Percentiles rank a stretch among this genome's conserved stretches.
Evolutionary conservation across 2,888 invertebrate genomes (phyloP).

Genomic region (Eupelmus urozonus): DNA sequence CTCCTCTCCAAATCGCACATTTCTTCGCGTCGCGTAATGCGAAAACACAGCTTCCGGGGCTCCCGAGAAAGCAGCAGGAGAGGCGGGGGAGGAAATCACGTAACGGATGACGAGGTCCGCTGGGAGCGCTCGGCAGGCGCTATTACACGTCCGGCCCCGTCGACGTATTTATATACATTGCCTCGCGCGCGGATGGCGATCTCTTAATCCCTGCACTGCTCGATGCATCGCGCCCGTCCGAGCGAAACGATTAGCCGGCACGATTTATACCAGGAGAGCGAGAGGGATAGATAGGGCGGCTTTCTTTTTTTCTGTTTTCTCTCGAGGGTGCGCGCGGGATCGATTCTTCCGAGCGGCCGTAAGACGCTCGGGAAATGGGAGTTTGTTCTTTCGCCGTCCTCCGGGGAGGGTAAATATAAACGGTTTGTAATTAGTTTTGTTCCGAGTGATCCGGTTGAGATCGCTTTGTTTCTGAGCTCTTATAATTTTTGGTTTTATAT

Average conservation of each 20-base stretch:
- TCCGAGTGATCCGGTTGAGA: too few species aligned
- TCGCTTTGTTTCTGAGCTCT: too few species aligned
- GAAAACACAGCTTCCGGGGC: slow-evolving; percentile 61
- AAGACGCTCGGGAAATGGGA: not conserved
- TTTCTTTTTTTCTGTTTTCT: not conserved
- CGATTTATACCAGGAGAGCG: slow-evolving; percentile 27
- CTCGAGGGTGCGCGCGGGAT: not conserved
- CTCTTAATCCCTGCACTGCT: slow-evolving; percentile 52
- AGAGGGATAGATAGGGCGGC: too few species aligned
- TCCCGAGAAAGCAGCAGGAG: not conserved
- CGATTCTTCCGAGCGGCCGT: not conserved
- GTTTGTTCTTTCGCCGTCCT: not conserved
- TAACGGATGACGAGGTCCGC: slow-evolving; percentile 54
- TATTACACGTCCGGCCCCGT: slow-evolving; percentile 20
- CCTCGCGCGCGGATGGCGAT: too few species aligned
- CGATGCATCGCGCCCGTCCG: slow-evolving; percentile 46
- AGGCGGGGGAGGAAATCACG: slow-evolving; percentile 48
- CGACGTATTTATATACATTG: slow-evolving; percentile 40
- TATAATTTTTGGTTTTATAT: too few species aligned
- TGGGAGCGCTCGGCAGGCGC: slow-evolving; percentile 27
- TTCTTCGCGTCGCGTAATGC: slow-evolving; percentile 57
- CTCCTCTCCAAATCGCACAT: not conserved
- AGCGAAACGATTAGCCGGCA: slow-evolving; percentile 10
- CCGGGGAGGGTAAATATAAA: slow-evolving; percentile 6
- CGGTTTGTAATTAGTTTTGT: slow-evolving; percentile 39